Conservation (phyloP, 2,113 vertebrate genomes). For the Myodes glareolus region DNA sequence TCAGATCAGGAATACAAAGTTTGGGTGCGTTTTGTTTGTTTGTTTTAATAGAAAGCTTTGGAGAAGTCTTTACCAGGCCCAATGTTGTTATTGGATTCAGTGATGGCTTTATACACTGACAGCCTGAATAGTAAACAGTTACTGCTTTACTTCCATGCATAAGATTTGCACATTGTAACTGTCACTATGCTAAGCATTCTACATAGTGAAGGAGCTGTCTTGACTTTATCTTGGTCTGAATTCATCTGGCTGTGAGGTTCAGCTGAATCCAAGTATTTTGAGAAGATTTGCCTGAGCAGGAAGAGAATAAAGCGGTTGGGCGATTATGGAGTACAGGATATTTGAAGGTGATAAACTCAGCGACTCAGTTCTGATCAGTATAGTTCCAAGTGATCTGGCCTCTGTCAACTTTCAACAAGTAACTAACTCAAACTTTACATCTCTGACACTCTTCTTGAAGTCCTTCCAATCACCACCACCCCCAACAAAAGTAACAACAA, state of each 20-base stretch:
- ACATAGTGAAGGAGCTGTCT: background rate
- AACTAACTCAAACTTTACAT: constrained; percentile 9
- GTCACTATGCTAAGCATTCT: constrained; percentile 8
- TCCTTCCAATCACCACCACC: background rate
- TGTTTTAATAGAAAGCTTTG: constrained; percentile 32
- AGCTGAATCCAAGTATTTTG: constrained; percentile 35
- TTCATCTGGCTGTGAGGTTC: constrained; percentile 48
- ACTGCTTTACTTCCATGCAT: constrained; percentile 38
- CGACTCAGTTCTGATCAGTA: background rate
- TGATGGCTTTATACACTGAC: constrained; percentile 11
- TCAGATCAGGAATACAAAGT: background rate
- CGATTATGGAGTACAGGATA: background rate
- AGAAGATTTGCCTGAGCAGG: constrained; percentile 54
- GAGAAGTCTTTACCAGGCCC: constrained; percentile 3
- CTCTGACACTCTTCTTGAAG: constrained; percentile 18
- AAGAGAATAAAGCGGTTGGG: constrained; percentile 38
- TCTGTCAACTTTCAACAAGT: background rate
- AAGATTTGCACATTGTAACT: constrained; percentile 57
- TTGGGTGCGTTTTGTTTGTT: background rate
- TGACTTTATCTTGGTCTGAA: constrained; percentile 46
- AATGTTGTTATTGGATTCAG: background rate
- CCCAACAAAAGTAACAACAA: background rate
- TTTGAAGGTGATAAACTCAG: background rate
- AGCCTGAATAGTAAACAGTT: constrained; percentile 41
- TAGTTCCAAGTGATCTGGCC: background rate